phyloP scores from a whole-genome alignment of 2,888 invertebrate species.

The Penaeus monodon region DNA sequence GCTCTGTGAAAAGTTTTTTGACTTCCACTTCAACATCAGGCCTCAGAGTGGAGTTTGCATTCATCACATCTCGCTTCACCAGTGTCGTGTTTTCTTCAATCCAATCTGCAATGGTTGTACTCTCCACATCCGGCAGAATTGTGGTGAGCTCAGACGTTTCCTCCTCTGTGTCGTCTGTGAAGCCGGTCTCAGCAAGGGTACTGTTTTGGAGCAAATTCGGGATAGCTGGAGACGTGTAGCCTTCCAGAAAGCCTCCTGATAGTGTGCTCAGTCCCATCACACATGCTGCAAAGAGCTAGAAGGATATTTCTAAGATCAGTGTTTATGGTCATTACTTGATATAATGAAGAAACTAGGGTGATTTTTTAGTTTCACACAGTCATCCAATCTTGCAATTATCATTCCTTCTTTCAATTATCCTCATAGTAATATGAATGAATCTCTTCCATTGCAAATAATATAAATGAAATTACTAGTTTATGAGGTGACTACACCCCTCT shows the following conservation, averaged over 20 bases:
- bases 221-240: slow-evolving; percentile 52
- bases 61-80: neutral
- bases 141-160: neutral
- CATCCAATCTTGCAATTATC: too few species aligned
- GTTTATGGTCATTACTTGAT: neutral
- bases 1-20: neutral
- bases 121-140: too few species aligned
- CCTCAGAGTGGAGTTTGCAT: neutral
- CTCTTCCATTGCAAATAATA: too few species aligned
- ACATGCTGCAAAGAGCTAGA: slow-evolving; percentile 51
- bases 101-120: too few species aligned
- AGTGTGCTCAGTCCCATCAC: slow-evolving; percentile 46
- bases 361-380: neutral
- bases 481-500: too few species aligned
- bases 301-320: neutral
- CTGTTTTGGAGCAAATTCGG: slow-evolving; percentile 39
- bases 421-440: too few species aligned
- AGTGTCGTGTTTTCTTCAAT: neutral
- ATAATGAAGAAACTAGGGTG: neutral
- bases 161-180: neutral
- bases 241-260: slow-evolving; percentile 51
- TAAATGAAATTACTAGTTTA: too few species aligned
- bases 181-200: neutral
- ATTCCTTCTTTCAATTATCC: too few species aligned
- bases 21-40: neutral